These are phyloP conservation scores for Callyntrura guangdongensis DNA, from an alignment of 2,888 invertebrate genomes.

Conservation along the genomic window DNA sequence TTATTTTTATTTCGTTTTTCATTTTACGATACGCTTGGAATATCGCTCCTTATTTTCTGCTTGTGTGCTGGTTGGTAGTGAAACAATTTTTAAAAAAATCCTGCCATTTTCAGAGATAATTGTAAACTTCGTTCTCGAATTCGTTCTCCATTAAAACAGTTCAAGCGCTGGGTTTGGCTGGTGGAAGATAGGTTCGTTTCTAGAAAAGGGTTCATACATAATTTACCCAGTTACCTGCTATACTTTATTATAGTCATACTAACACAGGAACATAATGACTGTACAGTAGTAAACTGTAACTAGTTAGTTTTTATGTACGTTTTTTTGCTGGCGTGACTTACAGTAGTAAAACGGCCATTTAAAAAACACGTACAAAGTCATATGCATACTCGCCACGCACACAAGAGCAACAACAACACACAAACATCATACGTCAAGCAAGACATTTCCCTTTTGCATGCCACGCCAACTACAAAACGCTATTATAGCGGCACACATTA, in stretches of 20 bases:
- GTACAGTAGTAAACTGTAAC: too few relatives aligned
- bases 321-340: conserved; percentile 7
- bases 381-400: background rate
- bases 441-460: conserved; percentile 59
- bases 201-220: background rate
- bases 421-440: conserved; percentile 26
- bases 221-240: conserved; percentile 10
- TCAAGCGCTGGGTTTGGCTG: background rate
- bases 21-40: conserved; percentile 41
- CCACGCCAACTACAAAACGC: conserved; percentile 28
- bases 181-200: background rate
- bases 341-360: conserved; percentile 33
- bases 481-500: conserved; percentile 8
- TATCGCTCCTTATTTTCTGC: conserved; percentile 6
- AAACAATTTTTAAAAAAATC: background rate
- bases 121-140: conserved; percentile 43
- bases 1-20: conserved; percentile 41
- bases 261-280: too few relatives aligned
- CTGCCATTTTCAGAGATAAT: background rate
- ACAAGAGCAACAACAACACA: too few relatives aligned
- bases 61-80: background rate
- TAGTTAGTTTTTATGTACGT: background rate
- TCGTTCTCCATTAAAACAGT: conserved; percentile 49
- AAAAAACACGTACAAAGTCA: background rate
- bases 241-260: background rate